A percentile compares a stretch with the other conserved stretches of the same genome.
phyloP scores from a whole-genome alignment of 2,113 vertebrate species.

The Eudyptes chrysolophus region DNA sequence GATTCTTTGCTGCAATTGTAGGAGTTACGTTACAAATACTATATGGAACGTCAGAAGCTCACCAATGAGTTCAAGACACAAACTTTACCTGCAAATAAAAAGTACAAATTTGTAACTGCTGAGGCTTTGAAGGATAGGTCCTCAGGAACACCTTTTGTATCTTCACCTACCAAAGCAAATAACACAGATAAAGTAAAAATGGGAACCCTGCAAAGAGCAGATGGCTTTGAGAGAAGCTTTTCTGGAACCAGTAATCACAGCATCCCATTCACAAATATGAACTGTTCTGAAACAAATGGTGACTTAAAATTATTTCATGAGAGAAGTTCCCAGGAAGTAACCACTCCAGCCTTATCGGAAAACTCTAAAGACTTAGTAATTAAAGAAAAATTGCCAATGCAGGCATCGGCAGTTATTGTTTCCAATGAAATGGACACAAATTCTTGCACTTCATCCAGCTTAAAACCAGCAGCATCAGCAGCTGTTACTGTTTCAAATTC shows the following conservation, averaged over 20 bases:
- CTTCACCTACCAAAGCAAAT: neutral
- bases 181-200: neutral
- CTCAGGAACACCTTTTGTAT: neutral
- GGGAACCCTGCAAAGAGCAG: neutral
- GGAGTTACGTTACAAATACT: constrained; percentile 66
- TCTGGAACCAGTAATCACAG: neutral
- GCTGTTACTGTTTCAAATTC: neutral
- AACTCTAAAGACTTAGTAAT: neutral
- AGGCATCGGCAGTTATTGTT: neutral
- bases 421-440: neutral
- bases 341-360: neutral
- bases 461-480: neutral
- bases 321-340: neutral
- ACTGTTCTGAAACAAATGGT: neutral
- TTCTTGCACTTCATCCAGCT: neutral
- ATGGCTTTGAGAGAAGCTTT: neutral
- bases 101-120: neutral
- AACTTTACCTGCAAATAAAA: constrained; percentile 3
- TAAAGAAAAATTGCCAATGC: neutral
- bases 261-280: neutral
- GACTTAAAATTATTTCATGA: neutral
- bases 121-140: neutral
- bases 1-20: constrained; percentile 9
- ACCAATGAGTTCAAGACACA: neutral
- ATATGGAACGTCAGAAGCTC: neutral